Base-by-base conservation (phyloP, 2,888 invertebrate genomes). In the Heliconius sara region DNA sequence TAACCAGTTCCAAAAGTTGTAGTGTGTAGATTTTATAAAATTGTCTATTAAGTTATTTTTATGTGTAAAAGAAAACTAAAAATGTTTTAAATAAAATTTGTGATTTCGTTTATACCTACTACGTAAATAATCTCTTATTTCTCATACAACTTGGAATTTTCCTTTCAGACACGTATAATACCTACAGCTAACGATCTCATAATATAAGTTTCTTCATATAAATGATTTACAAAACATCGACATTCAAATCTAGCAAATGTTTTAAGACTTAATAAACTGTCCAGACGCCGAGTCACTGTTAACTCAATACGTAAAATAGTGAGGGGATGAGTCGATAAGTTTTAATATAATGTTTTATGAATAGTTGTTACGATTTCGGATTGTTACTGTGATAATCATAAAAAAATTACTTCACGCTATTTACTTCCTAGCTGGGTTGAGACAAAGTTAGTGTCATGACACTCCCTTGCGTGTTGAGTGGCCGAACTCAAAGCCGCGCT, bases 261-360 rank as follows among this genome's bases (percentile, higher is more conserved):
- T 47, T 79, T 75, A 79, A 79, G 75, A 89, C 90, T 89, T 85
- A 89, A 87, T 90, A 92, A 92, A 92, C 92, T 92, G 93, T 93
- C 93, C 87, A 88, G 91, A 90, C 90, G 89, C 88, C 91, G 91
- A 92, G 91, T 90, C 89, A 91, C 92, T 91, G 90, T 92, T 93
- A 93, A 92, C 79, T 79, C 74, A 75, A 79, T 70, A 75, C 75
- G 74, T 68, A 57, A 90, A 88, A 89, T 89, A 92, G 92, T 88
- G 92, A 83, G 87, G 91, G 74, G 5, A 83, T 6, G 79, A 76
- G 74, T 75, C 30, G 52, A 68, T 77, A 57, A 52, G 6, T 34
- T 39, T 27, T 25, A 34, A 25, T 80, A 75, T 81, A 77, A 27
- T 47, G 13, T 30, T 43, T 22, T 52, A 52, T 22, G 0, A 22